phyloP scores from a whole-genome alignment of 2,888 invertebrate species.

The Nematopogon swammerdamellus region DNA sequence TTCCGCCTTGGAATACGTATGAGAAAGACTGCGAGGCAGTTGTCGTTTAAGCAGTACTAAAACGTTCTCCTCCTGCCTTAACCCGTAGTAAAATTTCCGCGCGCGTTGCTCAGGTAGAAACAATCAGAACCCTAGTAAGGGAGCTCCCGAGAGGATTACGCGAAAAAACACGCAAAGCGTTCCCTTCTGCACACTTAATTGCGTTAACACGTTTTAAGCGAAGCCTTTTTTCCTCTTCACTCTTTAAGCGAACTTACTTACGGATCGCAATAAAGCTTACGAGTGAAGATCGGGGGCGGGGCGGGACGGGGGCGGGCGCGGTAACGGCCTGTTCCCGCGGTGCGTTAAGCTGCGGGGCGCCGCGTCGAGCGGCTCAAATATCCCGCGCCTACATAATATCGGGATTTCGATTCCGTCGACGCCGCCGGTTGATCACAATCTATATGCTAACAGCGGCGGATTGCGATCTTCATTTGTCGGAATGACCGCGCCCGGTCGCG shows the following conservation, averaged over 20 bases:
- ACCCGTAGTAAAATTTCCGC: neutral
- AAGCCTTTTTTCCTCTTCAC: neutral
- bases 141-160: neutral
- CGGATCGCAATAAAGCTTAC: neutral
- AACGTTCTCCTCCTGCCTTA: neutral
- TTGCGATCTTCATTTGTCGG: constrained; percentile 57
- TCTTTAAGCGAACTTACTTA: neutral
- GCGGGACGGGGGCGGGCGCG: neutral
- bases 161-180: neutral
- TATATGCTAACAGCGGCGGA: constrained; percentile 57
- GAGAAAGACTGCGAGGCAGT: too few species aligned
- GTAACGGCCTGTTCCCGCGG: neutral
- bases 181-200: neutral
- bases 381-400: neutral
- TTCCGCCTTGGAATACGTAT: too few species aligned
- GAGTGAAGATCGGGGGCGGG: neutral
- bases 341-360: neutral
- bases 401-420: neutral
- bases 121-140: neutral
- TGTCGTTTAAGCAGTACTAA: too few species aligned
- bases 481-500: constrained; percentile 51
- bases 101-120: neutral
- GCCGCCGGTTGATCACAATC: constrained; percentile 55
- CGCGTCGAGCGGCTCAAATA: neutral
- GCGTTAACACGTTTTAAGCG: neutral